These are phyloP conservation scores for Pseudomyrmex gracilis DNA, from an alignment of 1,140 invertebrate genomes.

Conservation along the genomic window DNA sequence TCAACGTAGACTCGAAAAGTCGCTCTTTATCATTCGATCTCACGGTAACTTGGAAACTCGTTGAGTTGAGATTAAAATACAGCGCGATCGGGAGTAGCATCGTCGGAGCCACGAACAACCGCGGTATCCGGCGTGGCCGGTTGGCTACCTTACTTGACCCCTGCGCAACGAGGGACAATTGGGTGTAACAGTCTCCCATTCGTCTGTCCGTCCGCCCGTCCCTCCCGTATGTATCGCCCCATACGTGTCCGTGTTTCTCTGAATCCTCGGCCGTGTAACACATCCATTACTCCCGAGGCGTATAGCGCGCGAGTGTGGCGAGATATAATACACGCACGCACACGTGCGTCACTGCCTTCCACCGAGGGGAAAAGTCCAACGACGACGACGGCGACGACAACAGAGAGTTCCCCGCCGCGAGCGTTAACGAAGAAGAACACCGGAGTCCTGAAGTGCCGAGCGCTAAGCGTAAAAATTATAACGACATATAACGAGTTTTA, in stretches of 20 bases:
- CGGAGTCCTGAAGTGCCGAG: conserved; percentile 1
- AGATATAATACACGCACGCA: conserved; percentile 1
- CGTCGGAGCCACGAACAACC: conserved; percentile 50
- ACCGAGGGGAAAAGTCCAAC: conserved; percentile 58
- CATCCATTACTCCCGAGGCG: conserved; percentile 74
- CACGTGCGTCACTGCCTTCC: conserved; percentile 30
- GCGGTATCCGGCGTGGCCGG: conserved; percentile 76
- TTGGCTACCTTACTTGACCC: conserved; percentile 85
- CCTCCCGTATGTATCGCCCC: conserved; percentile 65
- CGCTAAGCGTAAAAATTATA: conserved; percentile 21
- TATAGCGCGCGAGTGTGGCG: conserved; percentile 31
- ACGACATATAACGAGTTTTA: neutral
- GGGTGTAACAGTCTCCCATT: conserved; percentile 85
- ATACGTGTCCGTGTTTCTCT: conserved; percentile 79
- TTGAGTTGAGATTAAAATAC: conserved; percentile 37
- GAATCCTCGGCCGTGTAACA: conserved; percentile 80
- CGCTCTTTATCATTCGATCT: neutral
- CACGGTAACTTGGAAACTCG: neutral
- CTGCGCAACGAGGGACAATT: conserved; percentile 85
- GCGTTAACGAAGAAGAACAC: conserved; percentile 35
- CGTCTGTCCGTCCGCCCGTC: conserved; percentile 76
- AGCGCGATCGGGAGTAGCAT: conserved; percentile 28
- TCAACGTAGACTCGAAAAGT: neutral
- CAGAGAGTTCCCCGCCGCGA: conserved; percentile 6
- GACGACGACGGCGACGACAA: conserved; percentile 18